phyloP scores from a whole-genome alignment of 2,797 vertebrate species.

The Vultur gryphus region DNA sequence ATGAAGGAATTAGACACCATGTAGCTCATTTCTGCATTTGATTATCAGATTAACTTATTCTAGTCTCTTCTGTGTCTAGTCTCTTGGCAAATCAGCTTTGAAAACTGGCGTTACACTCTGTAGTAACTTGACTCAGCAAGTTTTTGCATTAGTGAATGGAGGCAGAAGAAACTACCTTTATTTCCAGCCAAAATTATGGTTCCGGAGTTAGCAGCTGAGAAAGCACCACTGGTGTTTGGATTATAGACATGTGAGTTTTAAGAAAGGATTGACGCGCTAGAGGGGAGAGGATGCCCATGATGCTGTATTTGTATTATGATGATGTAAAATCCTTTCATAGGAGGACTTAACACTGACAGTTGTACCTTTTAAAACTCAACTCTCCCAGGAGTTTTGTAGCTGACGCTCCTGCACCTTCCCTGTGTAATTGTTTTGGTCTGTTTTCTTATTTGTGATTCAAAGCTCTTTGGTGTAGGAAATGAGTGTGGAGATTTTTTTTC shows the following conservation, averaged over 20 bases:
- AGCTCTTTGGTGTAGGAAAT: neutral
- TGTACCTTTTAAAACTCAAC: neutral
- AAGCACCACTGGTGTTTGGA: neutral
- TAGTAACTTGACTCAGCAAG: neutral
- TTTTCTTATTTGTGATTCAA: neutral
- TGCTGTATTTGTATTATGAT: neutral
- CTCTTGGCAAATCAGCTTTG: neutral
- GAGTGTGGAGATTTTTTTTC: neutral
- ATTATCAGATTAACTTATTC: neutral
- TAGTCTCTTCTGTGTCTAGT: neutral
- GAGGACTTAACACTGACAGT: neutral
- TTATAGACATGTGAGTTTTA: neutral
- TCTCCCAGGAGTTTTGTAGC: neutral
- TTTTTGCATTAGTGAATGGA: neutral
- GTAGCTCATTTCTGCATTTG: neutral
- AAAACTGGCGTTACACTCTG: neutral
- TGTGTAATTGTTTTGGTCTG: neutral
- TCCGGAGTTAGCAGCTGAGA: neutral
- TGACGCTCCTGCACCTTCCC: neutral
- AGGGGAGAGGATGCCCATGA: neutral
- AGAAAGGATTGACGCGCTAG: neutral
- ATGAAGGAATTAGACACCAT: rapidly evolving
- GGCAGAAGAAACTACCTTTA: neutral
- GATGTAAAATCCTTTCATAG: neutral
- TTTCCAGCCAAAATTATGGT: neutral